These are phyloP conservation scores for Drosophila pseudoananassae DNA, from an alignment of 1,140 invertebrate genomes.

Conservation along the genomic window DNA sequence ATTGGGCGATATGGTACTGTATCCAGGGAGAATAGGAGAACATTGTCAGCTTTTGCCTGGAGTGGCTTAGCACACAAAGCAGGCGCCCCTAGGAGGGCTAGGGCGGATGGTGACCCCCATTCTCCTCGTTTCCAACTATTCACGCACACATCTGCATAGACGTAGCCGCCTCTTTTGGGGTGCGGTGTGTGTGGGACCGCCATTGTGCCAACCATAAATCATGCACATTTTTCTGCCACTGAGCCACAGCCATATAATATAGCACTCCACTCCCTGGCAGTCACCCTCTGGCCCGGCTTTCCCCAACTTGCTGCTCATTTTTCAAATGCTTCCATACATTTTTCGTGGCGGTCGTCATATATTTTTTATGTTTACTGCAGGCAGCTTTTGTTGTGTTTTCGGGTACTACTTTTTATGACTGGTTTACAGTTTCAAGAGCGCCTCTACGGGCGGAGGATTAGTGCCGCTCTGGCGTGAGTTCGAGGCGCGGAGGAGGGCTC, in stretches of 20 bases:
- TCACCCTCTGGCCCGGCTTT: not conserved
- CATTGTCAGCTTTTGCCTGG: conserved; percentile 47
- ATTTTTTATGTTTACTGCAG: conserved; percentile 78
- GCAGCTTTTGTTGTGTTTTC: conserved; percentile 63
- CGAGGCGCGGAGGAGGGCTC: not conserved
- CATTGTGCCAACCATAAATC: conserved; percentile 75
- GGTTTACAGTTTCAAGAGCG: conserved; percentile 70
- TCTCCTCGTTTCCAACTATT: conserved; percentile 1
- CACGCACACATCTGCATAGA: conserved; percentile 35
- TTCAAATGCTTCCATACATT: conserved; percentile 70
- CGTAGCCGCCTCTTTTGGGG: conserved; percentile 3
- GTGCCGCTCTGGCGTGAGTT: conserved; percentile 19
- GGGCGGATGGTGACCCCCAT: not conserved
- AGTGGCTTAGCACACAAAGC: conserved; percentile 50
- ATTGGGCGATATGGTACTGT: not conserved
- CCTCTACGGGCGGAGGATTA: conserved; percentile 57
- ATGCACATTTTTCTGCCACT: conserved; percentile 79
- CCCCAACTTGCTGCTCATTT: conserved; percentile 53
- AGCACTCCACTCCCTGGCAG: conserved; percentile 24
- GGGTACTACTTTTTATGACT: conserved; percentile 74
- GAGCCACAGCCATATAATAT: conserved; percentile 77
- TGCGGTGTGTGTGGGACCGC: conserved; percentile 9
- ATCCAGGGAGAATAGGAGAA: conserved; percentile 1
- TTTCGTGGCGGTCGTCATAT: conserved; percentile 65
- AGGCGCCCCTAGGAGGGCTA: conserved; percentile 1